Evolutionary conservation across 2,888 invertebrate genomes (phyloP).

Genomic region (Tryphoninae sp.): DNA sequence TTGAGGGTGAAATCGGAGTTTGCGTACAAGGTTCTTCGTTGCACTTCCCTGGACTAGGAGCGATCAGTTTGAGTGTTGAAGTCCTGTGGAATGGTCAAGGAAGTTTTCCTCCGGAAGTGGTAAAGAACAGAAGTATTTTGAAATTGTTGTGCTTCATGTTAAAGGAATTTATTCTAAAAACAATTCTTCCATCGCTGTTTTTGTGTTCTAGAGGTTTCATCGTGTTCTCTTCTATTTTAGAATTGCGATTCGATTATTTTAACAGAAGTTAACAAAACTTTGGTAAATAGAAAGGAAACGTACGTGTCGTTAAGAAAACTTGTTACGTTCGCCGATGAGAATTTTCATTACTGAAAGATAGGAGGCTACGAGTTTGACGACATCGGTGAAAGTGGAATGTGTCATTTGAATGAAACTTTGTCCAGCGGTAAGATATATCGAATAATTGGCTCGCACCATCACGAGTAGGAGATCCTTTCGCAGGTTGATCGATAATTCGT

Average conservation of each 20-base stretch:
- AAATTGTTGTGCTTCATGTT: not conserved
- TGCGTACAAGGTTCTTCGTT: conserved; percentile 16
- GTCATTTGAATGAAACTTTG: conserved; percentile 65
- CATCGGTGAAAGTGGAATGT: conserved; percentile 58
- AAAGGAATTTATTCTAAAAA: not conserved
- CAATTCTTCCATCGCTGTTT: not conserved
- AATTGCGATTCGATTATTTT: no score
- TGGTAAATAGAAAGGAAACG: no score
- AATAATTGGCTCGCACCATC: conserved; percentile 65
- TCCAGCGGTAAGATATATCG: conserved; percentile 63
- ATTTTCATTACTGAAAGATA: conserved; percentile 65
- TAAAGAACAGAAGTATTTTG: not conserved
- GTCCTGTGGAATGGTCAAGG: not conserved
- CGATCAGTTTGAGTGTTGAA: not conserved
- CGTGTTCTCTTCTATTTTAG: no score
- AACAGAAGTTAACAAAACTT: no score
- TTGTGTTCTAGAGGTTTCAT: not conserved
- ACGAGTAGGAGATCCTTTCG: conserved; percentile 64
- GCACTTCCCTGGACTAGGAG: not conserved
- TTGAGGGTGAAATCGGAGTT: conserved; percentile 19
- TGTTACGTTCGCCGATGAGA: conserved; percentile 40
- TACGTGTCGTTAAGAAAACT: no score
- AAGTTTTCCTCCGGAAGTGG: not conserved
- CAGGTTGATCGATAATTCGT: conserved; percentile 60
- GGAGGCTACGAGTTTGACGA: conserved; percentile 63